Conservation (phyloP, 2,113 vertebrate genomes). For the Hylia prasina region DNA sequence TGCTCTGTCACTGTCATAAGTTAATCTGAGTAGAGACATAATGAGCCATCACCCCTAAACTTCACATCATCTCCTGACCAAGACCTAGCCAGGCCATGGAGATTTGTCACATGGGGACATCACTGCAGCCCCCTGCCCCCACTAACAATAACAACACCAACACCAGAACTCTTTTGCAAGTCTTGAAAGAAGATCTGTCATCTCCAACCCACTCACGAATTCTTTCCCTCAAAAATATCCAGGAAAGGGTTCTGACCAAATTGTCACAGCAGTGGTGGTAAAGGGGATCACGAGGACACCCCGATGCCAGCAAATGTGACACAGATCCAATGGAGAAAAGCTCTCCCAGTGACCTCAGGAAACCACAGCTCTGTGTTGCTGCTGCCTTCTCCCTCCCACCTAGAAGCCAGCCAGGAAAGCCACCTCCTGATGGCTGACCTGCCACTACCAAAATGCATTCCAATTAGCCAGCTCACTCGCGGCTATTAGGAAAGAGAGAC, state of each 20-base stretch:
- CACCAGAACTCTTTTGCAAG: neutral
- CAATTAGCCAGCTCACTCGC: conserved; percentile 48
- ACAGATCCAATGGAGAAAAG: rapidly evolving
- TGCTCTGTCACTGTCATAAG: neutral
- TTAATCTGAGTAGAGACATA: neutral
- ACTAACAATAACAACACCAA: neutral
- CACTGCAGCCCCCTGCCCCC: neutral
- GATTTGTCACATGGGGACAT: neutral
- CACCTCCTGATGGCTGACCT: conserved; percentile 32
- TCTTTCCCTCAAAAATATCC: neutral
- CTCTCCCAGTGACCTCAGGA: neutral
- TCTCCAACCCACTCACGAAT: neutral
- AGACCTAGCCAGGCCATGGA: neutral
- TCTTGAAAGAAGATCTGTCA: neutral
- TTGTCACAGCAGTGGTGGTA: neutral
- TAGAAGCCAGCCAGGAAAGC: conserved; percentile 23
- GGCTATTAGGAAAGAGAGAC: conserved; percentile 33
- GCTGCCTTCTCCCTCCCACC: neutral
- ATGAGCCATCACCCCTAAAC: neutral
- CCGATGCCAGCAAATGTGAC: neutral
- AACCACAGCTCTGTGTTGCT: neutral
- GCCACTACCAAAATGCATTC: conserved; percentile 54
- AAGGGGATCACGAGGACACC: neutral
- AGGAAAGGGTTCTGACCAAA: neutral
- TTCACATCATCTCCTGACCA: neutral